Conservation (phyloP, 1,140 invertebrate genomes). For the Laodelphax striatellus region DNA sequence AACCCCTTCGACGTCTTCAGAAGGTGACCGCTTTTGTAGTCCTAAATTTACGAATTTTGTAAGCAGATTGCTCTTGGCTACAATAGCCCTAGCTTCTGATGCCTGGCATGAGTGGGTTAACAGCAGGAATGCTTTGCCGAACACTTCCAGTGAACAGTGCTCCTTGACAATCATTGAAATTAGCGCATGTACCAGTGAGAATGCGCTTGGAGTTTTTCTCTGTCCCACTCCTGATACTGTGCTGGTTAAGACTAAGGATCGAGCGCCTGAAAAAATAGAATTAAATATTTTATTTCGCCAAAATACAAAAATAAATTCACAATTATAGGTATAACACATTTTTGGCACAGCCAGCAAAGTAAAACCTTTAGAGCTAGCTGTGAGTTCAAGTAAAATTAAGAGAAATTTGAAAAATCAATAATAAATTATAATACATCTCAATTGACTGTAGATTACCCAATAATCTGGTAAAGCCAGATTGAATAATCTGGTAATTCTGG, state of each 20-base stretch:
- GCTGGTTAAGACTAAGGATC: conserved; percentile 38
- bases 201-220: conserved; percentile 36
- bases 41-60: neutral
- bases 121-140: conserved; percentile 36
- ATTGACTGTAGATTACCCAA: too few species aligned
- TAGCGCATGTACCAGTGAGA: conserved; percentile 37
- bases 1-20: conserved; percentile 12
- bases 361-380: too few species aligned
- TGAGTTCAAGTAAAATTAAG: too few species aligned
- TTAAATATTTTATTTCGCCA: too few species aligned
- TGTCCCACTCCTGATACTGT: conserved; percentile 36
- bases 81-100: conserved; percentile 37
- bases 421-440: too few species aligned
- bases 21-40: neutral
- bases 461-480: too few species aligned
- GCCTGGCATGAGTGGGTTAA: conserved; percentile 36
- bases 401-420: too few species aligned
- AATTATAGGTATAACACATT: too few species aligned
- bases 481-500: too few species aligned
- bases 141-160: conserved; percentile 31
- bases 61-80: conserved; percentile 29
- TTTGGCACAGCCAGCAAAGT: too few species aligned
- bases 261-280: conserved; percentile 29
- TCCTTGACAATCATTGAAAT: conserved; percentile 33
- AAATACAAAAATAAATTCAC: too few species aligned